phyloP scores from a whole-genome alignment of 92 coral and sea anemone species.

The Epizoanthus ramosus region DNA sequence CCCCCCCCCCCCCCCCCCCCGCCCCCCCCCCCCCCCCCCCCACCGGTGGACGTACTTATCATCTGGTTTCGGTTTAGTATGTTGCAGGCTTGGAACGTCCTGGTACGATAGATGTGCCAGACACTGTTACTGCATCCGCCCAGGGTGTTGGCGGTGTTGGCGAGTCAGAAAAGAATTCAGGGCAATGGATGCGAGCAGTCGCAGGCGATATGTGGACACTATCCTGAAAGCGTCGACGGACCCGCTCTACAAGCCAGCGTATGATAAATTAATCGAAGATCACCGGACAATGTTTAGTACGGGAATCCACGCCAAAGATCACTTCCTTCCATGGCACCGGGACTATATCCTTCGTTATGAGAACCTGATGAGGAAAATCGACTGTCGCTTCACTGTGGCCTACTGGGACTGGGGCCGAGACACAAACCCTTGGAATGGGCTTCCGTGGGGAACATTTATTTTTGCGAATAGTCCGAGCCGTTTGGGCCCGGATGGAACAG shows the following conservation, averaged over 20 bases:
- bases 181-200: constrained; percentile 28
- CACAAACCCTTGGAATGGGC: constrained; percentile 31
- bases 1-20: no score
- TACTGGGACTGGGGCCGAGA: constrained; percentile 53
- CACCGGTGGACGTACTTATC: no score
- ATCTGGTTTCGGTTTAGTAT: no score
- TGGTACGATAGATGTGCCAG: no score
- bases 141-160: constrained; percentile 31
- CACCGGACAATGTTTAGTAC: constrained; percentile 37
- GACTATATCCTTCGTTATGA: constrained; percentile 41
- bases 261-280: constrained; percentile 3
- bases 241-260: background rate
- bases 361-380: constrained; percentile 20
- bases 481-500: constrained; percentile 45
- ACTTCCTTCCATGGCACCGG: constrained; percentile 58
- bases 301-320: constrained; percentile 43
- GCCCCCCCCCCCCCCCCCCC: no score
- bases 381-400: constrained; percentile 49
- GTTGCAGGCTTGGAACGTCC: no score
- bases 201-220: constrained; percentile 33
- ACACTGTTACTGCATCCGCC: no score
- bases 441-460: constrained; percentile 18
- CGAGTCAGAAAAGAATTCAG: constrained; percentile 41
- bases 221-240: constrained; percentile 17
- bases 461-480: constrained; percentile 28